phyloP scores from a whole-genome alignment of 1,140 invertebrate species.

The Brachionus koreanus region DNA sequence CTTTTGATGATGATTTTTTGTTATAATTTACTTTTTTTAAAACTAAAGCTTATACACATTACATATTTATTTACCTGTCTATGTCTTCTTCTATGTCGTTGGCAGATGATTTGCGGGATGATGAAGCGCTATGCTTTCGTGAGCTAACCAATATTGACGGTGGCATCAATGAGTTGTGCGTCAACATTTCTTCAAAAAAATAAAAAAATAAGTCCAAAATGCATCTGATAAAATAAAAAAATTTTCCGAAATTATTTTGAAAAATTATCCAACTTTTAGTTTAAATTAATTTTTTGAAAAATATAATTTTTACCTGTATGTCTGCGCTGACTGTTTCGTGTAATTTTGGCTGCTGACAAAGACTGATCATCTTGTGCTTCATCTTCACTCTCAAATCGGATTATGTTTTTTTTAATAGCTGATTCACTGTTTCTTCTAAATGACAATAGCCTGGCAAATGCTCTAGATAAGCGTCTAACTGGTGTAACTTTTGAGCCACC shows the following conservation, averaged over 20 bases:
- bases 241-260: too few relatives aligned
- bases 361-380: neutral
- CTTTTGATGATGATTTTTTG: too few relatives aligned
- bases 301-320: slow-evolving; percentile 3
- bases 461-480: neutral
- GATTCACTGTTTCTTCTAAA: slow-evolving; percentile 41
- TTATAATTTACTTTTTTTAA: too few relatives aligned
- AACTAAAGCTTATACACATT: neutral
- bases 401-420: slow-evolving; percentile 32
- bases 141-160: neutral
- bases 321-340: neutral
- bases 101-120: neutral
- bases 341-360: neutral
- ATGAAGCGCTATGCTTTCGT: neutral
- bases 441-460: slow-evolving; percentile 20
- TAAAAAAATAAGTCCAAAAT: too few relatives aligned
- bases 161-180: neutral
- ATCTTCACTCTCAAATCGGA: slow-evolving; percentile 26
- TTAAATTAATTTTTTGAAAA: neutral
- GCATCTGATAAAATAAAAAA: too few relatives aligned
- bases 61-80: neutral
- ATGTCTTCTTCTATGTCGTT: slow-evolving; percentile 44
- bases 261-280: too few relatives aligned
- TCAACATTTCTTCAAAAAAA: neutral
- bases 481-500: neutral